phyloP scores from a whole-genome alignment of 2,888 invertebrate genomes.

The Aspidapion aeneum region DNA sequence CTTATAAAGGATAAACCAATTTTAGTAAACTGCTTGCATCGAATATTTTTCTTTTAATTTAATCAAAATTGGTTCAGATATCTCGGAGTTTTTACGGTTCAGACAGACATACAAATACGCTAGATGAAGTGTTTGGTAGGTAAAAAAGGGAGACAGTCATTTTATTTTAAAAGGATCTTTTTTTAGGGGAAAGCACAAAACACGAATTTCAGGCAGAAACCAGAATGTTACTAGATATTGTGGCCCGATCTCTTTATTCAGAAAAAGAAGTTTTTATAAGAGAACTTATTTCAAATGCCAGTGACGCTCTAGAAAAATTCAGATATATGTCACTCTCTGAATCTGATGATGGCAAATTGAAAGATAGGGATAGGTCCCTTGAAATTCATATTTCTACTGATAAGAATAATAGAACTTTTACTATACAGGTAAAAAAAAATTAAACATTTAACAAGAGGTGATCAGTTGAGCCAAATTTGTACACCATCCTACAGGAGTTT shows the following conservation, averaged over 20 bases:
- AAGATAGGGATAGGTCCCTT: conserved; percentile 61
- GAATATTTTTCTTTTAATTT: too few relatives aligned
- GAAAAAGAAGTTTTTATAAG: conserved; percentile 97
- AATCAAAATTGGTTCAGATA: too few relatives aligned
- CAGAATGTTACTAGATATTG: conserved; percentile 91
- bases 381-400: conserved; percentile 90
- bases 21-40: too few relatives aligned
- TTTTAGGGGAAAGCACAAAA: conserved; percentile 56
- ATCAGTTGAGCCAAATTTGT: too few relatives aligned
- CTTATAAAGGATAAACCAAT: too few relatives aligned
- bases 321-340: conserved; percentile 68
- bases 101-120: too few relatives aligned
- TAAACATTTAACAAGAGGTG: too few relatives aligned
- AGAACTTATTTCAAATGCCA: conserved; percentile 94
- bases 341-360: conserved; percentile 49
- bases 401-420: conserved; percentile 78
- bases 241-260: conserved; percentile 94
- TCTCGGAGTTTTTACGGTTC: too few relatives aligned
- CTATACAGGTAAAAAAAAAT: conserved; percentile 72
- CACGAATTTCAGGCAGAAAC: conserved; percentile 98
- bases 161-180: background rate
- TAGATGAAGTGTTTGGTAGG: too few relatives aligned
- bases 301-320: conserved; percentile 95
- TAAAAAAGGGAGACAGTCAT: too few relatives aligned
- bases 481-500: too few relatives aligned